phyloP scores from a whole-genome alignment of 2,888 invertebrate species.

The Stenolophus ochropezus region DNA sequence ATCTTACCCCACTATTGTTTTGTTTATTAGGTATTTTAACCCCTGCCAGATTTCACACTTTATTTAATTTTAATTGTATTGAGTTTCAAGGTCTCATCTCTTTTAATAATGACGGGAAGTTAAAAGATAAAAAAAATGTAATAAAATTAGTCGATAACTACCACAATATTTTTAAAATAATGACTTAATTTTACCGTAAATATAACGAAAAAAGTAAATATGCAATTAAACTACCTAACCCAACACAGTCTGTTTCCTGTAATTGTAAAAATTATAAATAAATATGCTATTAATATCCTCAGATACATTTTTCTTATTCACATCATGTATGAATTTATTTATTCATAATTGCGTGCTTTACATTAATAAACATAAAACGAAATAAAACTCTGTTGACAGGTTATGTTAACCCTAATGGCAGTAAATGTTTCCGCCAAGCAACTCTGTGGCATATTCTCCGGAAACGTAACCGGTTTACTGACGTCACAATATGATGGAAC shows the following conservation, averaged over 20 bases:
- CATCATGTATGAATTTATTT: conserved; percentile 36
- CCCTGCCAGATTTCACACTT: no score
- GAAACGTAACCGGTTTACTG: conserved; percentile 44
- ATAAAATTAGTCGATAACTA: no score
- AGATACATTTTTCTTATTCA: neutral
- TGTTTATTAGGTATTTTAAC: no score
- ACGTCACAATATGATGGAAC: conserved; percentile 39
- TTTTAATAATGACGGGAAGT: no score
- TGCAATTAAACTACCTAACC: no score
- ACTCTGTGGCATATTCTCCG: conserved; percentile 15
- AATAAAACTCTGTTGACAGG: conserved; percentile 17
- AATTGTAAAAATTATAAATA: conserved; percentile 5
- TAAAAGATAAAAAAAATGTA: no score
- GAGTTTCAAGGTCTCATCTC: no score
- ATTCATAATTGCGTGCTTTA: conserved; percentile 7
- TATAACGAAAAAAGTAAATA: no score
- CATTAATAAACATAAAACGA: neutral
- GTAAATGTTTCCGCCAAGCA: conserved; percentile 32
- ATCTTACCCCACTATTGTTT: no score
- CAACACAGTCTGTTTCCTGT: conserved; percentile 11
- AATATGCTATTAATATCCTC: conserved; percentile 11
- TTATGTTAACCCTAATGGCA: conserved; percentile 20
- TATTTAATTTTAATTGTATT: no score
- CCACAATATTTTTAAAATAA: no score
- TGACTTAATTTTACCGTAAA: no score